These are phyloP conservation scores for Drosophila sordidula DNA, from an alignment of 2,888 invertebrate genomes.

Conservation along the genomic window DNA sequence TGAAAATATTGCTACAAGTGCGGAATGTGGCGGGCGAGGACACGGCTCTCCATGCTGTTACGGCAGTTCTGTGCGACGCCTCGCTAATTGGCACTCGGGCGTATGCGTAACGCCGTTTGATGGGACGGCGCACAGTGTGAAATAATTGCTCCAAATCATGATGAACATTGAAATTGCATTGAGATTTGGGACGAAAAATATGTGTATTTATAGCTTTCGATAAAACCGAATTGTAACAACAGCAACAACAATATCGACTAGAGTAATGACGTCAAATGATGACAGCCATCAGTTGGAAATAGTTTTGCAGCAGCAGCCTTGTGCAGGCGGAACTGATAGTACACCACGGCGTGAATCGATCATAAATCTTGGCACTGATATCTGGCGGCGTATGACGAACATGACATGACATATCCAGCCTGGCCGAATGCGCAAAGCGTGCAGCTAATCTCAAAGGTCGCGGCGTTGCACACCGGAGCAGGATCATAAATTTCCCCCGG, in stretches of 20 bases:
- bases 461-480: conserved; percentile 71
- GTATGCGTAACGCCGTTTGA: conserved; percentile 53
- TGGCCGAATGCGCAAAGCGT: conserved; percentile 34
- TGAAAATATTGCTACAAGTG: conserved; percentile 38
- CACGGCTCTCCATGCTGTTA: conserved; percentile 1
- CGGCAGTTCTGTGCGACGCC: background rate
- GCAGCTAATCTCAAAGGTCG: conserved; percentile 55
- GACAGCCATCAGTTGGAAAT: background rate
- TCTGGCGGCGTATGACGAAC: conserved; percentile 33
- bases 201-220: conserved; percentile 6
- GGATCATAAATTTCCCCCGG: conserved; percentile 77
- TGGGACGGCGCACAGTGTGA: conserved; percentile 48
- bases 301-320: background rate
- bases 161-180: conserved; percentile 61
- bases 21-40: conserved; percentile 10
- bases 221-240: conserved; percentile 13
- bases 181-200: conserved; percentile 55
- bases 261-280: conserved; percentile 39
- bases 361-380: conserved; percentile 74
- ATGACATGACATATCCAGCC: conserved; percentile 22
- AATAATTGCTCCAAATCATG: conserved; percentile 41
- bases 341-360: conserved; percentile 56
- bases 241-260: background rate
- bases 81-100: conserved; percentile 46
- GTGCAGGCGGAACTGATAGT: background rate